Conservation (phyloP, 2,113 vertebrate species). For the human region DNA sequence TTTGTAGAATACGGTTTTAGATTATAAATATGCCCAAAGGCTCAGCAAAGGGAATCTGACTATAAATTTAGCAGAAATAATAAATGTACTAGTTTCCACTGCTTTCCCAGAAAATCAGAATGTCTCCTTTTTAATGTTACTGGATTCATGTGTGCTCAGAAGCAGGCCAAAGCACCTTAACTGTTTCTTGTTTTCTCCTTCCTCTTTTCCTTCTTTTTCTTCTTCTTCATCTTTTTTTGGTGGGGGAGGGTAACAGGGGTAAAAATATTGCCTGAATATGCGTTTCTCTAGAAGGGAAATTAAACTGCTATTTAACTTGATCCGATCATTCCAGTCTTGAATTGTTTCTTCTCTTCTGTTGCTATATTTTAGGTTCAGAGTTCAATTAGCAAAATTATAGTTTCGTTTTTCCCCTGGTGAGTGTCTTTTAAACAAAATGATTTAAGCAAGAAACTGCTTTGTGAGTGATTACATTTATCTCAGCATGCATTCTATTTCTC, state of each 20-base stretch:
- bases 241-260: no score
- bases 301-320: constrained; percentile 21
- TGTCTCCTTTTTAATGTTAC: not conserved
- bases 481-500: constrained; percentile 43
- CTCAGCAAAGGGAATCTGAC: not conserved
- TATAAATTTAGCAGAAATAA: constrained; percentile 27
- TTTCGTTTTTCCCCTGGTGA: not conserved
- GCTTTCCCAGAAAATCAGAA: not conserved
- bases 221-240: not conserved
- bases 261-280: not conserved
- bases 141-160: not conserved
- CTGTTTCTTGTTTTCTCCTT: not conserved
- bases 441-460: constrained; percentile 48
- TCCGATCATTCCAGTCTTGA: constrained; percentile 23
- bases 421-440: constrained; percentile 62
- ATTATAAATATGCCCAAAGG: constrained; percentile 14
- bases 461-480: constrained; percentile 35
- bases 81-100: not conserved
- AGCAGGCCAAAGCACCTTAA: not conserved
- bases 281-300: constrained; percentile 4
- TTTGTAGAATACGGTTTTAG: not conserved
- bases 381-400: constrained; percentile 63
- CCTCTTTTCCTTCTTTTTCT: not conserved
- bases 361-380: constrained; percentile 54
- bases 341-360: not conserved